These are phyloP conservation scores for Apostichopus californicus DNA, from an alignment of 35 echinoderm and acorn worm genomes.

Conservation along the genomic window DNA sequence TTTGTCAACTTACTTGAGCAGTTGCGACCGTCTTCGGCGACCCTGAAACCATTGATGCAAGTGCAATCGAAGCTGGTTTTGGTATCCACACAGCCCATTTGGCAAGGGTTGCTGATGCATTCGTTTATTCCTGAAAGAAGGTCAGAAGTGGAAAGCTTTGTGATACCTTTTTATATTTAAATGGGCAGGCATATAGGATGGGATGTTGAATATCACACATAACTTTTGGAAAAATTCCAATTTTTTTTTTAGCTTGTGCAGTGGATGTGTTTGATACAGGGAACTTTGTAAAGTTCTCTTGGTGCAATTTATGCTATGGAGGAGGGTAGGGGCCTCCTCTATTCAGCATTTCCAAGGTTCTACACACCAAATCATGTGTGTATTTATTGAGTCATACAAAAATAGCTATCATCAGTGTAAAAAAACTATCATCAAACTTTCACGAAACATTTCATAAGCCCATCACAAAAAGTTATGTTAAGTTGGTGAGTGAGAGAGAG, in stretches of 20 bases:
- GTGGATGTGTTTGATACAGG: too few relatives aligned
- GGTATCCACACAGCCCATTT: slow-evolving; percentile 14
- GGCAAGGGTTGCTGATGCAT: slow-evolving; percentile 20
- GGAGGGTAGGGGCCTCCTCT: background rate
- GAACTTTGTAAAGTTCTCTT: background rate
- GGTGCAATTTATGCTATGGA: background rate
- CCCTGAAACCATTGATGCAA: slow-evolving; percentile 29
- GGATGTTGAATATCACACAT: too few relatives aligned
- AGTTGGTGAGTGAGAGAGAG: too few relatives aligned
- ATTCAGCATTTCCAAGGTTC: background rate
- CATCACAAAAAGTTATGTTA: background rate
- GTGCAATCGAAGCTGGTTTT: slow-evolving; percentile 39
- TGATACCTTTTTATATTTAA: too few relatives aligned
- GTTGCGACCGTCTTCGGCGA: slow-evolving; percentile 20
- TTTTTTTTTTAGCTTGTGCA: too few relatives aligned
- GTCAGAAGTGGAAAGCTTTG: too few relatives aligned
- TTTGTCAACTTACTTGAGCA: slow-evolving; percentile 30
- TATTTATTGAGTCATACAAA: background rate
- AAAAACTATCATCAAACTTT: background rate
- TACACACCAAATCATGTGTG: background rate
- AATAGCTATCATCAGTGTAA: background rate
- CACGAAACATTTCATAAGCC: background rate
- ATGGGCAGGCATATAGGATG: too few relatives aligned
- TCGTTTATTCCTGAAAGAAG: slow-evolving; percentile 52
- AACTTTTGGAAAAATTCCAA: too few relatives aligned